phyloP scores from a whole-genome alignment of 2,888 invertebrate genomes.

The Nasonia oneida region DNA sequence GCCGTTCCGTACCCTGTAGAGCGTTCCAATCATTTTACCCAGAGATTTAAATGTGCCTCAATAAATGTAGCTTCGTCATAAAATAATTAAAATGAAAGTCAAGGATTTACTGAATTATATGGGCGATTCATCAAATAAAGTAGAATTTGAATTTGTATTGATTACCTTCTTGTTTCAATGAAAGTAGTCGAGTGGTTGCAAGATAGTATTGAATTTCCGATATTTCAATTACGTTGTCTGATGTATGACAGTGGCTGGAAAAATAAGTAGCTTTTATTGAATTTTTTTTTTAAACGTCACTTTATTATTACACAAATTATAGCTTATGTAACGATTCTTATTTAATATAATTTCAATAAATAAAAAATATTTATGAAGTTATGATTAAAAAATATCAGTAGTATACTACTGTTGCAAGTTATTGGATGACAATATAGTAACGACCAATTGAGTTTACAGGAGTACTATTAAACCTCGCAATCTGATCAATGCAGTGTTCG shows the following conservation, averaged over 20 bases:
- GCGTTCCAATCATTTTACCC: neutral
- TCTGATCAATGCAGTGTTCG: neutral
- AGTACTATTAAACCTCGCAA: neutral
- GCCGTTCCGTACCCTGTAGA: neutral
- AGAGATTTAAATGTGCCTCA: neutral
- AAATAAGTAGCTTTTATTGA: slow-evolving; percentile 18
- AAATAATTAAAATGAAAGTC: neutral
- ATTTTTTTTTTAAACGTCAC: neutral
- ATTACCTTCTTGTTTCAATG: slow-evolving; percentile 3
- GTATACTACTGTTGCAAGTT: neutral
- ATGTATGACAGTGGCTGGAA: neutral
- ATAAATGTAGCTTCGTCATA: neutral
- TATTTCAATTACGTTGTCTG: slow-evolving; percentile 34
- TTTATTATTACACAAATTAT: too few species aligned
- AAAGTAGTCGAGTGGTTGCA: neutral
- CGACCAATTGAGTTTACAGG: neutral
- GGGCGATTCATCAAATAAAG: slow-evolving; percentile 13
- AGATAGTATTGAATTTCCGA: slow-evolving; percentile 31
- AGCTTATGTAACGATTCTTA: neutral
- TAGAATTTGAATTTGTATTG: slow-evolving; percentile 15
- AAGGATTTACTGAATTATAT: slow-evolving; percentile 18
- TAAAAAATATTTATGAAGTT: neutral
- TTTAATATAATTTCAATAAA: neutral
- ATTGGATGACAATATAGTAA: neutral
- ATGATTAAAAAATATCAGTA: neutral